phyloP scores from a whole-genome alignment of 2,797 vertebrate species.

The Clarias platycephalus region DNA sequence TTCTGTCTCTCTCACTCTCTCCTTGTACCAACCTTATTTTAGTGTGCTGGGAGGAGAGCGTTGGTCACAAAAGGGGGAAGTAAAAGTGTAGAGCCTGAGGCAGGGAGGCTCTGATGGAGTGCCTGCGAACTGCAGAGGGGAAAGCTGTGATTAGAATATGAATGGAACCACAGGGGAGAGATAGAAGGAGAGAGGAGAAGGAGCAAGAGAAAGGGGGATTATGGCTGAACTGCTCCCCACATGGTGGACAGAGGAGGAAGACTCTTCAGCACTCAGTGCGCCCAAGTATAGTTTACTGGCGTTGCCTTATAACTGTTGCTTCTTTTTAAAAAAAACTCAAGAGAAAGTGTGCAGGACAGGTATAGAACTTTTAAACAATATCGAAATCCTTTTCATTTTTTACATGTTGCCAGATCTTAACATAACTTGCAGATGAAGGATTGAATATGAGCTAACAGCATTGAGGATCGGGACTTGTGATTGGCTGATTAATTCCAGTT shows the following conservation, averaged over 20 bases:
- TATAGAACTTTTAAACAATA: conserved; percentile 3
- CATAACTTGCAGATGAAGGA: background rate
- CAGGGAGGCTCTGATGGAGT: conserved; percentile 90
- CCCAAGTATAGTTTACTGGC: conserved; percentile 58
- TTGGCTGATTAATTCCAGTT: conserved; percentile 67
- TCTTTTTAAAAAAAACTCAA: background rate
- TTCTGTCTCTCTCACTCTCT: conserved; percentile 58
- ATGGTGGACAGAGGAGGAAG: conserved; percentile 86
- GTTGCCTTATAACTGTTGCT: conserved; percentile 44
- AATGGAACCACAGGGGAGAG: conserved; percentile 93
- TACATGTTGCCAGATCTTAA: too few species aligned
- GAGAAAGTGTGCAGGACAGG: background rate
- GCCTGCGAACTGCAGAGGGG: conserved; percentile 93
- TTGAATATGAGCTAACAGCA: background rate
- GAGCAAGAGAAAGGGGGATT: conserved; percentile 82
- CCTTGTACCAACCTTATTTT: conserved; percentile 73
- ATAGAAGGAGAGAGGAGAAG: conserved; percentile 72
- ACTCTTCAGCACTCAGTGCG: conserved; percentile 65
- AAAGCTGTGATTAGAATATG: conserved; percentile 99
- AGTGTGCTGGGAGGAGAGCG: conserved; percentile 77
- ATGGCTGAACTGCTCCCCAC: conserved; percentile 91
- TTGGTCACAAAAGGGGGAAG: conserved; percentile 84
- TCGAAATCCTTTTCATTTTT: background rate
- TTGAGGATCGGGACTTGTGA: conserved; percentile 49
- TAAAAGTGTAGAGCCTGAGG: conserved; percentile 86